phyloP scores from a whole-genome alignment of 2,113 vertebrate genomes.

The Cyprinodon tularosa region DNA sequence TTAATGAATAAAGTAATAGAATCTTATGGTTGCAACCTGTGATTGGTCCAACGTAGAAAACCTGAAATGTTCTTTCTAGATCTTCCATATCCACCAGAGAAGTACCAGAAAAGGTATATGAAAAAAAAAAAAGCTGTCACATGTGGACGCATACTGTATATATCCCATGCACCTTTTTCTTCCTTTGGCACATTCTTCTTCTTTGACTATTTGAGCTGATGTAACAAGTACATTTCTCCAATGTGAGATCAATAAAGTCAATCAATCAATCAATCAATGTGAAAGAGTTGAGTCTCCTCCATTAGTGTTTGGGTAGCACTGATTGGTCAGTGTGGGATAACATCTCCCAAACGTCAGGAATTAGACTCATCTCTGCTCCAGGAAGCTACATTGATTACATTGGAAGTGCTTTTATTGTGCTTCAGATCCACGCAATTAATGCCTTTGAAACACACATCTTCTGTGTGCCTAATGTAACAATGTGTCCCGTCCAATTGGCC shows the following conservation, averaged over 20 bases:
- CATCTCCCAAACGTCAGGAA: background rate
- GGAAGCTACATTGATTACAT: conserved; percentile 1
- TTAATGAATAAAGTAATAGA: too few species aligned
- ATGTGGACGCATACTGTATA: too few species aligned
- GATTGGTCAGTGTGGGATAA: background rate
- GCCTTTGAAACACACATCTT: conserved; percentile 4
- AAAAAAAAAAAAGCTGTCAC: too few species aligned
- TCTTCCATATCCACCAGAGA: background rate
- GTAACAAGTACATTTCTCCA: too few species aligned
- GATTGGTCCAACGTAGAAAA: background rate
- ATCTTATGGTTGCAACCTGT: background rate
- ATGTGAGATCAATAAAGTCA: too few species aligned
- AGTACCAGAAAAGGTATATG: background rate
- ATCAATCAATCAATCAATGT: background rate
- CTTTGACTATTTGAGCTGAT: too few species aligned
- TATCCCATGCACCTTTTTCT: too few species aligned
- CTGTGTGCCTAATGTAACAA: conserved; percentile 15
- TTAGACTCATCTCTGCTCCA: background rate
- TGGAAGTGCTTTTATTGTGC: background rate
- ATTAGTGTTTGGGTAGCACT: background rate
- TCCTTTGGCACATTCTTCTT: too few species aligned
- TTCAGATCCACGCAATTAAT: background rate
- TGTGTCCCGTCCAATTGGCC: conserved; percentile 25
- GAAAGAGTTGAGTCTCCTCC: background rate
- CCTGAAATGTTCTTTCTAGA: background rate